Evolutionary conservation across 2,888 invertebrate species (phyloP).

Genomic region (Heliconius ethilla): DNA sequence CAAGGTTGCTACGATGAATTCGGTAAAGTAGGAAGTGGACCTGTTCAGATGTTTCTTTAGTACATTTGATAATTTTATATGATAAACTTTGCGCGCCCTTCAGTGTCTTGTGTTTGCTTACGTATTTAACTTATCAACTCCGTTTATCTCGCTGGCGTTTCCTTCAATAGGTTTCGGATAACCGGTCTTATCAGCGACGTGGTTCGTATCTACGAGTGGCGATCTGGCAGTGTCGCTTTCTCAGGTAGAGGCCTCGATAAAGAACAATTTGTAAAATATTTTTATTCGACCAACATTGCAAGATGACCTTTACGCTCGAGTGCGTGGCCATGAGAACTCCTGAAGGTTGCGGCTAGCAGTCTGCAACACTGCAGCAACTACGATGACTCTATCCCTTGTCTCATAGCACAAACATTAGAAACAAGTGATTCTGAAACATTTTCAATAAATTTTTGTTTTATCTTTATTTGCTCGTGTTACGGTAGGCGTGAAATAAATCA

Average conservation of each 20-base stretch:
- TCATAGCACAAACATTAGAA: not conserved
- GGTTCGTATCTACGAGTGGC: constrained; percentile 30
- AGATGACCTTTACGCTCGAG: constrained; percentile 73
- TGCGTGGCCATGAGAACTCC: constrained; percentile 73
- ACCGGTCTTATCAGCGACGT: constrained; percentile 51
- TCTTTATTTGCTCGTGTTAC: constrained; percentile 44
- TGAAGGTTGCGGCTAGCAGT: constrained; percentile 69
- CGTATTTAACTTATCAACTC: constrained; percentile 46
- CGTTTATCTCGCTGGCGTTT: constrained; percentile 54
- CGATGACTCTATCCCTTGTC: not conserved
- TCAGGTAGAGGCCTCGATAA: constrained; percentile 36
- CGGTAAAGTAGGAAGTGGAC: constrained; percentile 36
- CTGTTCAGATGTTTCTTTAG: constrained; percentile 23
- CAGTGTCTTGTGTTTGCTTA: constrained; percentile 36
- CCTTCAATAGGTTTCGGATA: constrained; percentile 55
- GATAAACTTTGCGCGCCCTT: constrained; percentile 36
- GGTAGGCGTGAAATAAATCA: constrained; percentile 62
- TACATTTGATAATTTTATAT: constrained; percentile 15
- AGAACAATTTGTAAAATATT: constrained; percentile 57
- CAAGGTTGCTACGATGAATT: constrained; percentile 33
- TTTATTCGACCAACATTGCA: constrained; percentile 61
- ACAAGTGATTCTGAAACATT: not conserved
- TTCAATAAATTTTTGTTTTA: constrained; percentile 28
- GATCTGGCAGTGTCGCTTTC: constrained; percentile 7
- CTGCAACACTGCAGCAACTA: constrained; percentile 33